These are phyloP conservation scores for Pangasius djambal DNA, from an alignment of 2,797 vertebrate species.

Conservation along the genomic window DNA sequence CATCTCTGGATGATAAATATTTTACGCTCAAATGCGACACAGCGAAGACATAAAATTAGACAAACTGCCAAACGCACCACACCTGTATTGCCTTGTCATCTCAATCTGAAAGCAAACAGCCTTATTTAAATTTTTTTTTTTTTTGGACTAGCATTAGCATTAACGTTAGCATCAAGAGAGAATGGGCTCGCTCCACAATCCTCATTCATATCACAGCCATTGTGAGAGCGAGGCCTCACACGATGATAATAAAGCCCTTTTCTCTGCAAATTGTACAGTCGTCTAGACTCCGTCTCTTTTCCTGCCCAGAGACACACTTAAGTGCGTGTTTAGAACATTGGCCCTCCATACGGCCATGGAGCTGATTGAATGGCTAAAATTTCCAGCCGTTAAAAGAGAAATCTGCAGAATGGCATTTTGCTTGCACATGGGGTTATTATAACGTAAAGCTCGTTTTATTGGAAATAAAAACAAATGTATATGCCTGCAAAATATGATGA, in stretches of 20 bases:
- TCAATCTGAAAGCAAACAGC: background rate
- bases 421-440: conserved; percentile 22
- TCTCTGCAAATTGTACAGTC: conserved; percentile 46
- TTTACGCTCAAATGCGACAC: background rate
- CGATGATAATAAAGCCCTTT: conserved; percentile 55
- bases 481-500: background rate
- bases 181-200: conserved; percentile 39
- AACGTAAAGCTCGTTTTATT: background rate
- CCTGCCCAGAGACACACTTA: conserved; percentile 49
- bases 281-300: conserved; percentile 44
- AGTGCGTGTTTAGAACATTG: conserved; percentile 36
- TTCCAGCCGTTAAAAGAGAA: conserved; percentile 47
- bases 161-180: conserved; percentile 35
- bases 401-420: conserved; percentile 41
- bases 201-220: conserved; percentile 39
- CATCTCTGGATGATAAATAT: background rate
- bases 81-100: background rate
- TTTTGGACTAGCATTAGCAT: conserved; percentile 50
- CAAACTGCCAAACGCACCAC: no score
- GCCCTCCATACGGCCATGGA: conserved; percentile 24
- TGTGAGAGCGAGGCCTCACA: conserved; percentile 46
- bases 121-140: conserved; percentile 12
- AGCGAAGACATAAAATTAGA: background rate
- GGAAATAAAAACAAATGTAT: background rate
- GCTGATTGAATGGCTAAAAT: conserved; percentile 45